phyloP scores from a whole-genome alignment of 2,113 vertebrate genomes.

The Deroptyus accipitrinus region DNA sequence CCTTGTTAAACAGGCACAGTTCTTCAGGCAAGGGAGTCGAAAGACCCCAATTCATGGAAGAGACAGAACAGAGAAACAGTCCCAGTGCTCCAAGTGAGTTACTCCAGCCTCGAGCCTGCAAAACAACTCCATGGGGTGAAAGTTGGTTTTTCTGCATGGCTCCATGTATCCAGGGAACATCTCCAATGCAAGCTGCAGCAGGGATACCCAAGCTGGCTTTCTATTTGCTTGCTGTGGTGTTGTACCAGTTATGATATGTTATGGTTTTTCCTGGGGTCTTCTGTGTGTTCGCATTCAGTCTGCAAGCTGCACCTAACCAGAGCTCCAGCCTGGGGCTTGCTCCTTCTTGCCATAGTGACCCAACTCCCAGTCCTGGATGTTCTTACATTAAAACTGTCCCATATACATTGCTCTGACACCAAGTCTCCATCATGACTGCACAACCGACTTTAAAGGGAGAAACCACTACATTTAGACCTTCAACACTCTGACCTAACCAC shows the following conservation, averaged over 20 bases:
- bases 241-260: neutral
- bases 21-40: neutral
- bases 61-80: neutral
- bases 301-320: neutral
- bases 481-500: neutral
- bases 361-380: neutral
- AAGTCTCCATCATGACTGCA: neutral
- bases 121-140: rapidly evolving
- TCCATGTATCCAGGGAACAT: neutral
- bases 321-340: neutral
- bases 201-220: neutral
- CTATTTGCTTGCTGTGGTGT: neutral
- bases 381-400: neutral
- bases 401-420: neutral
- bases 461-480: neutral
- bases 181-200: neutral
- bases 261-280: neutral
- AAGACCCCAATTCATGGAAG: neutral
- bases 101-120: neutral
- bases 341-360: neutral
- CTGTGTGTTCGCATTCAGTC: neutral
- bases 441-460: neutral
- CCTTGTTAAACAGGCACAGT: neutral
- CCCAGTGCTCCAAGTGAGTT: neutral
- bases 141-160: neutral